A percentile compares a stretch with the other conserved stretches of the same genome.
Conservation (phyloP, 2,113 vertebrate genomes). For the Montifringilla adamsi region DNA sequence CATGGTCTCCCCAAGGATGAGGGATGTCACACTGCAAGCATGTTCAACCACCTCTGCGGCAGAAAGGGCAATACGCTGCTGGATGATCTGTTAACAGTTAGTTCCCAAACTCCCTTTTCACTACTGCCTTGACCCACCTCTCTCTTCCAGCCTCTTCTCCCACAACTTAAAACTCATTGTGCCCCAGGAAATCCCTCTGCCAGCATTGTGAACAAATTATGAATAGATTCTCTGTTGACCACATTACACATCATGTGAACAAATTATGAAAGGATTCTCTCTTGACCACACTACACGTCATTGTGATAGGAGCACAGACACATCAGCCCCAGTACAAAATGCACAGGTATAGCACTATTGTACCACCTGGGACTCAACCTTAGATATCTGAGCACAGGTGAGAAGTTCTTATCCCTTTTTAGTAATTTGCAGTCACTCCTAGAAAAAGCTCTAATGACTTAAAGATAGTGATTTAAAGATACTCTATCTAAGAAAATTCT, state of each 20-base stretch:
- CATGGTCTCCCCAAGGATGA: slow-evolving; percentile 94
- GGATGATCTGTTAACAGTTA: neutral
- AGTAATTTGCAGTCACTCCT: neutral
- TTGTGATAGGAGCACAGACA: neutral
- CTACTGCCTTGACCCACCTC: neutral
- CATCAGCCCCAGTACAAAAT: neutral
- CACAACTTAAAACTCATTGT: neutral
- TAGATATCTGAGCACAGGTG: neutral
- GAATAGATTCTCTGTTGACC: neutral
- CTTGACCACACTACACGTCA: neutral
- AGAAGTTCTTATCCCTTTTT: neutral
- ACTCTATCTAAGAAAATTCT: neutral
- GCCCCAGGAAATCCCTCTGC: neutral
- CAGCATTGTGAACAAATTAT: neutral
- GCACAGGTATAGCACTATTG: neutral
- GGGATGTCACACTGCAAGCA: slow-evolving; percentile 92
- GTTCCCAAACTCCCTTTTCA: neutral
- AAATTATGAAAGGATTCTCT: neutral
- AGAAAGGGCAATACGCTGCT: neutral
- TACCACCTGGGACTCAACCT: neutral
- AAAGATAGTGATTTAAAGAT: neutral
- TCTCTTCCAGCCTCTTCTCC: neutral
- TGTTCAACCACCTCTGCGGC: slow-evolving; percentile 95
- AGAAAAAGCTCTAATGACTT: neutral
- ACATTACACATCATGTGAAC: neutral